phyloP scores from a whole-genome alignment of 1,140 invertebrate genomes.

The Drosophila tsacasi region DNA sequence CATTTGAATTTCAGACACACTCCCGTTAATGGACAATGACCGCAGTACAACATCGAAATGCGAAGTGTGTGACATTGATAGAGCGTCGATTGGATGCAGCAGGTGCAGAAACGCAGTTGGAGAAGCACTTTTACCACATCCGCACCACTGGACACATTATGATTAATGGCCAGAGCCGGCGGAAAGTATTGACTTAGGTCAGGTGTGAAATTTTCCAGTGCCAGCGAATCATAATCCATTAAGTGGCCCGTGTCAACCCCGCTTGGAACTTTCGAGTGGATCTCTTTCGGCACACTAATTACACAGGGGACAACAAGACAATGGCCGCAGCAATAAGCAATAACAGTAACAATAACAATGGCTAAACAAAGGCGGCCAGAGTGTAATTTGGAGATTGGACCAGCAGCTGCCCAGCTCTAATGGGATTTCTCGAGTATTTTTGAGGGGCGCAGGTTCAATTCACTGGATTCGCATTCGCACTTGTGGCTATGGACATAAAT shows the following conservation, averaged over 20 bases:
- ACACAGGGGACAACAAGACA: conserved; percentile 42
- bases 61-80: conserved; percentile 52
- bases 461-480: conserved; percentile 36
- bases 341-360: conserved; percentile 21
- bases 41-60: conserved; percentile 5
- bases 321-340: conserved; percentile 36
- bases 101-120: conserved; percentile 22
- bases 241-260: conserved; percentile 50
- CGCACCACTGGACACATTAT: conserved; percentile 49
- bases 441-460: conserved; percentile 50
- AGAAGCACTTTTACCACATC: conserved; percentile 41
- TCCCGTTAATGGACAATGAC: conserved; percentile 43
- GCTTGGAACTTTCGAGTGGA: conserved; percentile 49
- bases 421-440: conserved; percentile 47
- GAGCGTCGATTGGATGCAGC: conserved; percentile 35
- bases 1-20: conserved; percentile 43
- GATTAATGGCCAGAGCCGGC: conserved; percentile 45
- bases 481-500: conserved; percentile 48
- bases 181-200: conserved; percentile 42
- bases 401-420: conserved; percentile 48
- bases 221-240: conserved; percentile 61
- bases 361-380: conserved; percentile 41
- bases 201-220: conserved; percentile 51
- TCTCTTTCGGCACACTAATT: conserved; percentile 71
- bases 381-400: conserved; percentile 48